Conservation (phyloP, 2,888 invertebrate genomes). For the Petrophora chlorosata region DNA sequence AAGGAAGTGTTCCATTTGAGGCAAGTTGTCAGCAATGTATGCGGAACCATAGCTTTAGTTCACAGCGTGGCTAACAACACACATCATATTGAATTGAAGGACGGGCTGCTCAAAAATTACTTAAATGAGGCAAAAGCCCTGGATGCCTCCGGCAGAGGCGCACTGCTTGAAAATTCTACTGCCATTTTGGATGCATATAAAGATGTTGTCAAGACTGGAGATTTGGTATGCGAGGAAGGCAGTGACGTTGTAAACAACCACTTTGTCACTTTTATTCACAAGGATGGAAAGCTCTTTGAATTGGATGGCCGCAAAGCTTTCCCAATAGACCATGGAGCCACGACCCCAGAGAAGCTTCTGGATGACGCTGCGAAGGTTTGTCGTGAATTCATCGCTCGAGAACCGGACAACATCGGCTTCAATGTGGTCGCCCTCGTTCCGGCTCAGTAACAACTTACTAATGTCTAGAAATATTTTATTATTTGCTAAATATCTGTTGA, state of each 20-base stretch:
- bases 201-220: slow-evolving; percentile 90
- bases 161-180: slow-evolving; percentile 87
- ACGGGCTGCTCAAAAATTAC: slow-evolving; percentile 90
- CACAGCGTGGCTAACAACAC: slow-evolving; percentile 96
- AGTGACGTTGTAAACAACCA: slow-evolving; percentile 91
- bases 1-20: slow-evolving; percentile 92
- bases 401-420: slow-evolving; percentile 94
- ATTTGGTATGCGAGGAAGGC: slow-evolving; percentile 86
- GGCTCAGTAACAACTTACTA: slow-evolving; percentile 48
- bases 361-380: slow-evolving; percentile 93
- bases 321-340: slow-evolving; percentile 92
- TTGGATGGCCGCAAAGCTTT: slow-evolving; percentile 86
- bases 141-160: slow-evolving; percentile 89
- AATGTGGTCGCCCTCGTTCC: slow-evolving; percentile 92
- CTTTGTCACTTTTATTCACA: slow-evolving; percentile 94
- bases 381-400: slow-evolving; percentile 91
- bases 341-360: slow-evolving; percentile 88
- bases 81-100: slow-evolving; percentile 86
- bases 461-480: slow-evolving; percentile 9
- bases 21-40: slow-evolving; percentile 95
- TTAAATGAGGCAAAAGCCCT: slow-evolving; percentile 87
- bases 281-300: slow-evolving; percentile 91
- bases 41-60: slow-evolving; percentile 97
- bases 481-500: slow-evolving; percentile 19
- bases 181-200: slow-evolving; percentile 91